Conservation (phyloP, 2,888 invertebrate genomes). For the Protonemura montana region DNA sequence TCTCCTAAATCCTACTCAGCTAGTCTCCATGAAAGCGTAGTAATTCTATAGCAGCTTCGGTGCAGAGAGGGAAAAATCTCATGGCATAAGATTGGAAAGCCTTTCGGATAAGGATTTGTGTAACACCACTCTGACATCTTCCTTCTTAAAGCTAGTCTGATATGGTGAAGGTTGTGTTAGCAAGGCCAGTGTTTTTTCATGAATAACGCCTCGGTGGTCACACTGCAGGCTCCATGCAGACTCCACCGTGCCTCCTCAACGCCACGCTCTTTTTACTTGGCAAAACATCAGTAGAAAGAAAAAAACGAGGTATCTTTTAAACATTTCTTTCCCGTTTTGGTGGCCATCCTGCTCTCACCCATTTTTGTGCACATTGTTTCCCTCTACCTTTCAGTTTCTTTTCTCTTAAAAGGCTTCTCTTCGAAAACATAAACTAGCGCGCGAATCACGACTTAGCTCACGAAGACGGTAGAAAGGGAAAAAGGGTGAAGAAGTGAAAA, state of each 20-base stretch:
- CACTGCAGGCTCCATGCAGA: not conserved
- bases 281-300: constrained; percentile 22
- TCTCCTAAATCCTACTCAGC: constrained; percentile 22
- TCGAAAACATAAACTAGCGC: constrained; percentile 24
- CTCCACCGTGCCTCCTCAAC: not conserved
- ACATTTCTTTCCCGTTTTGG: constrained; percentile 30
- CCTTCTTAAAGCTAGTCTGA: constrained; percentile 21
- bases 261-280: not conserved
- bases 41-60: constrained; percentile 21
- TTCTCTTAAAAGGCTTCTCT: constrained; percentile 26
- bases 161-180: constrained; percentile 22
- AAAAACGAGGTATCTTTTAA: constrained; percentile 17
- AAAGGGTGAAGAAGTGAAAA: not conserved
- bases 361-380: not conserved
- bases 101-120: constrained; percentile 36
- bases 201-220: constrained; percentile 13
- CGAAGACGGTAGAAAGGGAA: not conserved
- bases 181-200: constrained; percentile 22
- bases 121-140: constrained; percentile 31
- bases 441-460: constrained; percentile 13
- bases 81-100: constrained; percentile 31
- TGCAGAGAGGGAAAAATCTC: not conserved
- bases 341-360: constrained; percentile 13
- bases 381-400: not conserved
- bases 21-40: constrained; percentile 17